Evolutionary conservation across 2,113 vertebrate species (phyloP), one percentile per base, ranked within the genome.

Genomic region (Seriola rivoliana): DNA sequence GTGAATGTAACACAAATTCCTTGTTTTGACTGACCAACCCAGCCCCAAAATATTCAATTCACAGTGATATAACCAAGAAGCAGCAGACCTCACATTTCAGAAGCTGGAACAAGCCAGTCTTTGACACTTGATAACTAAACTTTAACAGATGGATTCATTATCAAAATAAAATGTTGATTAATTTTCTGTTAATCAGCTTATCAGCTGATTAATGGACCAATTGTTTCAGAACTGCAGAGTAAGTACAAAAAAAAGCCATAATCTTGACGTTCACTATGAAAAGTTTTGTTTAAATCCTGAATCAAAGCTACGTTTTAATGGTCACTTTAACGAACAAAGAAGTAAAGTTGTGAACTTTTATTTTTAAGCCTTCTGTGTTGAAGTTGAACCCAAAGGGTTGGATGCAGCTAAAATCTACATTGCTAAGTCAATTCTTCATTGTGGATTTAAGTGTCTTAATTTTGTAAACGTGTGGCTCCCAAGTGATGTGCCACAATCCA

Each of bases 401-500:
- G 32, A 58, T 46, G 58, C 71, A 44, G 66, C 66, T 25, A 13
- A 69, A 75, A 81, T 57, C 57, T 57, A 8, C 32, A 13, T 29
- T 0, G 29, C 72, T 40, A 21, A 12, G 36, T 75, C 70, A 58
- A 6, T 72, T 23, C 60, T 67, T 70, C 72, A 71, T 38, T 70
- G 76, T 65, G 66, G 67, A 74, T 82, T 88, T 70, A 13, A 85
- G 63, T 48, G 67, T 64, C 52, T 79, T 76, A 29, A 69, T 25
- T 78, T 72, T 80, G 17, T 55, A 78, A 88, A 71, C 50, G 67
- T 8, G 46, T 25, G 8, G 46, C 73, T 78, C 34, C 63, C 57
- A 32, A 70, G 36, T 70, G 62, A 75, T 69, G 79, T 67, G 72
- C 57, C 36, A 32, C 68, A 85, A 81, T 85, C 88, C 85, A 83